Conservation (phyloP, 1,140 invertebrate genomes). For the Planococcus citri region DNA sequence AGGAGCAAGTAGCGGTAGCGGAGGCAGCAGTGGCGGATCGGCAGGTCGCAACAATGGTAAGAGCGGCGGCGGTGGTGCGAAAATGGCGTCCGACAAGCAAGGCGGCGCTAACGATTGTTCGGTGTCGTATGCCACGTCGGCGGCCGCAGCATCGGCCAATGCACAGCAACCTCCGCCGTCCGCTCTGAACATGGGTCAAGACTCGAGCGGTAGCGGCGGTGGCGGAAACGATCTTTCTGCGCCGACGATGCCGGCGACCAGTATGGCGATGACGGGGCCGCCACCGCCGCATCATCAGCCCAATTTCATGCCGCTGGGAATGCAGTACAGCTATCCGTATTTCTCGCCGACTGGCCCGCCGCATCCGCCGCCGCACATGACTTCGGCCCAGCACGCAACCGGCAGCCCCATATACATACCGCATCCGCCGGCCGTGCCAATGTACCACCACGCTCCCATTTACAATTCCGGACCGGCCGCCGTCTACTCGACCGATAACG, state of each 20-base stretch:
- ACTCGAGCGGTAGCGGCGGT: not conserved
- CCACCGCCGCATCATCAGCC: not conserved
- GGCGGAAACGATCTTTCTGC: not conserved
- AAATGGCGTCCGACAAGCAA: too few species aligned
- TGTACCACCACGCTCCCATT: constrained; percentile 8
- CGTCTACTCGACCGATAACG: not conserved
- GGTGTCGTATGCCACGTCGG: not conserved
- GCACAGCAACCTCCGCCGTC: too few species aligned
- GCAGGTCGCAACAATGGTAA: not conserved
- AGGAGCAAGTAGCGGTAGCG: not conserved
- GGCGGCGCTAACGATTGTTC: too few species aligned
- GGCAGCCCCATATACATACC: constrained; percentile 5
- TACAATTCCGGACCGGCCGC: not conserved
- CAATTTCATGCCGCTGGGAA: not conserved
- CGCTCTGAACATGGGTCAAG: too few species aligned
- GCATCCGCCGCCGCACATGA: constrained; percentile 2
- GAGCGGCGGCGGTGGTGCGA: not conserved
- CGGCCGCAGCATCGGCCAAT: not conserved
- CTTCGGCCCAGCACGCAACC: not conserved
- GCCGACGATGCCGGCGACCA: not conserved
- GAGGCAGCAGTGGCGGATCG: not conserved
- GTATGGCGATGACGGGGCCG: not conserved
- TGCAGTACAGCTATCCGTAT: not conserved
- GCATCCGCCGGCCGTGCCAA: not conserved
- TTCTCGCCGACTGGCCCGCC: not conserved